phyloP scores from a whole-genome alignment of 2,888 invertebrate genomes.

The Lasioglossum calceatum region DNA sequence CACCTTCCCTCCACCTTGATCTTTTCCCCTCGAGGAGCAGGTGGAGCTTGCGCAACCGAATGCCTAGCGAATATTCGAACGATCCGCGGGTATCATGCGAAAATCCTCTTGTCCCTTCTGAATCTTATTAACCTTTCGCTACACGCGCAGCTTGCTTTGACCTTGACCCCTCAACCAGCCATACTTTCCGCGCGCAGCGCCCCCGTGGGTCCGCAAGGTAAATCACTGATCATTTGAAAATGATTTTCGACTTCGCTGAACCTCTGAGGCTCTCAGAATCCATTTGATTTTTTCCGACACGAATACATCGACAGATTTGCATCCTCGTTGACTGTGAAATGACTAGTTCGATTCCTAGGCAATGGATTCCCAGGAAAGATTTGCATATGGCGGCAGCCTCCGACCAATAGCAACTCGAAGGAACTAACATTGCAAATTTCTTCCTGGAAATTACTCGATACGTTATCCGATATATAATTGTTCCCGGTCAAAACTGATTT shows the following conservation, averaged over 20 bases:
- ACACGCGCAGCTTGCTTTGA: neutral
- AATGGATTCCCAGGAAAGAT: neutral
- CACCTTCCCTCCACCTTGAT: conserved; percentile 54
- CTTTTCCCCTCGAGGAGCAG: conserved; percentile 48
- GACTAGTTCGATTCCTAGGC: neutral
- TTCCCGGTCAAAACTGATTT: neutral
- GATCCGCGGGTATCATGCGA: neutral
- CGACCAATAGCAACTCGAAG: neutral
- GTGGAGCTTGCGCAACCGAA: conserved; percentile 51
- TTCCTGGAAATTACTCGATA: neutral
- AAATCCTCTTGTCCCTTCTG: conserved; percentile 1
- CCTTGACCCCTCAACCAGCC: neutral
- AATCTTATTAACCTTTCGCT: neutral
- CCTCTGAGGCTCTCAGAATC: neutral
- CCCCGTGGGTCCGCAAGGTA: neutral
- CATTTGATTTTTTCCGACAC: neutral
- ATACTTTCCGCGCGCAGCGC: neutral
- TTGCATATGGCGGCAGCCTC: neutral
- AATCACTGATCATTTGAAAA: neutral
- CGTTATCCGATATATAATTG: neutral
- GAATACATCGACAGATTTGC: neutral
- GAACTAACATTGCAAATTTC: neutral
- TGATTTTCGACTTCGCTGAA: neutral
- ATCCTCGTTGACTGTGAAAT: neutral
- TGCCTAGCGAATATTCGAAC: conserved; percentile 45